Evolutionary conservation across 2,797 vertebrate genomes (phyloP), one percentile per base, ranked within the genome.

Genomic region (Gephyroberyx darwinii): DNA sequence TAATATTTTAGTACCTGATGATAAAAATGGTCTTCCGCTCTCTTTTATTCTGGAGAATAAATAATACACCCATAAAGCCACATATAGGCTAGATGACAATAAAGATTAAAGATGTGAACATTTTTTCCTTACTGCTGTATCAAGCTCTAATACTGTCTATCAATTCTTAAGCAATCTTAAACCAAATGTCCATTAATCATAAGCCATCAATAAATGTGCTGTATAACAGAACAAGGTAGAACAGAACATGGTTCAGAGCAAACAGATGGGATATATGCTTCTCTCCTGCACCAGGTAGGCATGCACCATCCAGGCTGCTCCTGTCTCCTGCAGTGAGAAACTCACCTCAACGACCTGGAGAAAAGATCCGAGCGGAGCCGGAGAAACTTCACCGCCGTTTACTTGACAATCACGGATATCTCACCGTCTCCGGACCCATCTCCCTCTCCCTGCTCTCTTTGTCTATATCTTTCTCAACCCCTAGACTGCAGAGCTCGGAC

Each of bases 331-430:
- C 80, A 74, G 74, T 65, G 73, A 74, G 67, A 68, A 88, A 92
- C 92, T 93, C 89, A 93, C 92, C 90, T 91, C 71, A 81, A 53
- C 74, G 84, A 89, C 84, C 86, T 78, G 85, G 78, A 82, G 80
- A 82, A 84, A 80, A 86, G 87, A 89, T 86, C 83, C 77, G 80
- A 84, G 84, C 62, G 77, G 74, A 89, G 85, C 75, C 71, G 75
- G 80, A 59, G 39, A 93, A 26, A 92, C 89, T 93, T 93, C 90
- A 69, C 88, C 77, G 80, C 81, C 79, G 85, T 83, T 82, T 59
- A 87, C 86, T 87, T 83, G 82, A 88, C 81, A 85, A 89, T 93
- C 88, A 91, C 74, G 84, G 82, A 85, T 84, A 68, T 67, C 79
- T 88, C 82, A 41, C 76, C 66, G 75, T 68, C 85, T 88, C 86